A percentile compares a stretch with the other conserved stretches of the same genome.
These are phyloP conservation scores for Semaprochilodus insignis DNA, from an alignment of 2,797 vertebrate genomes.

Conservation along the genomic window DNA sequence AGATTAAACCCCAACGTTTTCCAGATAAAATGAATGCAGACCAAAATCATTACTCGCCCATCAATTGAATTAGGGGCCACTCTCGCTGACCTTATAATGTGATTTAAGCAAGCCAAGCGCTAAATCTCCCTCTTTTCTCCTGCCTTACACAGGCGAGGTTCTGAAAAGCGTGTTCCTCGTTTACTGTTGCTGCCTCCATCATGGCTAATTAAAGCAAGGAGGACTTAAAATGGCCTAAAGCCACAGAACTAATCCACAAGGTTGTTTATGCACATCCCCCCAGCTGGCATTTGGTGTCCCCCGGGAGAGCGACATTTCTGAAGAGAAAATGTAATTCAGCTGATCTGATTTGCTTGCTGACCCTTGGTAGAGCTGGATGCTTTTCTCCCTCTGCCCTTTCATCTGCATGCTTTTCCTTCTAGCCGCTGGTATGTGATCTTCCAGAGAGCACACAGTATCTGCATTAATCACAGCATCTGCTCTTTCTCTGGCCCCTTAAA, in stretches of 20 bases:
- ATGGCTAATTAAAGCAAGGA: slow-evolving; percentile 59
- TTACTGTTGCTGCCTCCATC: slow-evolving; percentile 52
- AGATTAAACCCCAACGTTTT: slow-evolving; percentile 57
- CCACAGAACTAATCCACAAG: slow-evolving; percentile 65
- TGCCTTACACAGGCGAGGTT: not conserved
- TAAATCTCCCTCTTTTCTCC: slow-evolving; percentile 57
- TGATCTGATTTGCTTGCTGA: slow-evolving; percentile 71
- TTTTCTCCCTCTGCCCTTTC: slow-evolving; percentile 44
- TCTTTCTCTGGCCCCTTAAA: not conserved
- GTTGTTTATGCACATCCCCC: slow-evolving; percentile 70
- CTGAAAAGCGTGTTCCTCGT: slow-evolving; percentile 59
- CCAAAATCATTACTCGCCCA: slow-evolving; percentile 59
- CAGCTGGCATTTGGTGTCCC: slow-evolving; percentile 69
- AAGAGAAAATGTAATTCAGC: slow-evolving; percentile 68
- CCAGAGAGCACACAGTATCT: slow-evolving; percentile 5
- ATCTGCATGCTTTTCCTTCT: slow-evolving; percentile 6
- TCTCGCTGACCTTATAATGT: slow-evolving; percentile 62
- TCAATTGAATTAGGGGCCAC: slow-evolving; percentile 68
- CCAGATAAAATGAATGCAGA: slow-evolving; percentile 27
- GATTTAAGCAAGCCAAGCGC: slow-evolving; percentile 61
- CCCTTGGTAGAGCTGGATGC: slow-evolving; percentile 58
- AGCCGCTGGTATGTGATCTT: slow-evolving; percentile 16
- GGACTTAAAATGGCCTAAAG: slow-evolving; percentile 60
- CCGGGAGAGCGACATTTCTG: slow-evolving; percentile 64
- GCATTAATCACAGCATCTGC: slow-evolving; percentile 21